A percentile compares a stretch with the other conserved stretches of the same genome.
phyloP scores from a whole-genome alignment of 2,113 vertebrate genomes.

The Dipodomys spectabilis region DNA sequence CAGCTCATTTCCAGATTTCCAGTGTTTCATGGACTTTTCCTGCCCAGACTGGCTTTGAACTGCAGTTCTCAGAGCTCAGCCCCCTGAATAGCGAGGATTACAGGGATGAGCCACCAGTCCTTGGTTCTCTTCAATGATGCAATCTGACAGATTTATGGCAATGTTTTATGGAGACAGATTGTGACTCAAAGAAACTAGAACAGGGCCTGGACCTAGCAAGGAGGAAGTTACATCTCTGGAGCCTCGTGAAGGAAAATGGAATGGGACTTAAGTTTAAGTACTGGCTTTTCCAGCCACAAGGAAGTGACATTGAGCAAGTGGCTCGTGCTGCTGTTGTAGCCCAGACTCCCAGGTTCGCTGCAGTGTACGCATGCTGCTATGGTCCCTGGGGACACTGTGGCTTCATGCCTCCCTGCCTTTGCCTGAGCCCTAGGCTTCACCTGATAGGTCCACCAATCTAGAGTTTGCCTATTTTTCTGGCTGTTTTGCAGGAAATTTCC shows the following conservation, averaged over 20 bases:
- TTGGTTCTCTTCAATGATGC: too few relatives aligned
- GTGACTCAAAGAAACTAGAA: background rate
- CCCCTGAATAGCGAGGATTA: too few relatives aligned
- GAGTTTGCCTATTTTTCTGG: background rate
- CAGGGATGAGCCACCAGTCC: too few relatives aligned
- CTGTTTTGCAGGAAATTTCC: background rate
- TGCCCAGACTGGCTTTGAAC: too few relatives aligned
- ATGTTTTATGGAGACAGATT: background rate
- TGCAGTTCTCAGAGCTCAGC: too few relatives aligned
- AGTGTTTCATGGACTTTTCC: too few relatives aligned
- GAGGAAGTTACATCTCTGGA: background rate
- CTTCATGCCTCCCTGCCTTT: background rate
- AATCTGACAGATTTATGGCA: too few relatives aligned
- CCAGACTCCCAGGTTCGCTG: too few relatives aligned
- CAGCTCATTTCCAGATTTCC: too few relatives aligned
- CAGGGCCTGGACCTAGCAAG: background rate
- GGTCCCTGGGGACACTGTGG: too few relatives aligned
- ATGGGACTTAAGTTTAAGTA: background rate
- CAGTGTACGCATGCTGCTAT: background rate
- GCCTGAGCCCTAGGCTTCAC: background rate
- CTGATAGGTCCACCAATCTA: accelerated
- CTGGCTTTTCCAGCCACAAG: background rate
- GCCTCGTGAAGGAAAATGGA: background rate
- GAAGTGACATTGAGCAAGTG: background rate
- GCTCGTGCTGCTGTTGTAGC: background rate